Evolutionary conservation across 2,797 vertebrate species (phyloP).

Genomic region (Tangara arthus): DNA sequence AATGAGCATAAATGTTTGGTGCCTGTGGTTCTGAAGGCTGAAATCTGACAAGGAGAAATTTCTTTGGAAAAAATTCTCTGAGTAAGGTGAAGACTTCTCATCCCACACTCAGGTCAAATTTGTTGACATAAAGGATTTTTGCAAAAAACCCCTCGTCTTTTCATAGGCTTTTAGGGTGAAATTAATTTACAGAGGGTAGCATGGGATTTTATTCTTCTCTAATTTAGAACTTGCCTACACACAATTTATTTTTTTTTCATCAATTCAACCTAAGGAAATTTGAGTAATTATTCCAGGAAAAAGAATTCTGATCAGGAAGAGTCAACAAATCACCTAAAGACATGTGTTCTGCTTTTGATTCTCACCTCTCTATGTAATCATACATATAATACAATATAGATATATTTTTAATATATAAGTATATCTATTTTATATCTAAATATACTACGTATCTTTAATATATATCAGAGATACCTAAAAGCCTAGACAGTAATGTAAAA

Average conservation of each 20-base stretch:
- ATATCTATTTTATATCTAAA: background rate
- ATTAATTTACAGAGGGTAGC: background rate
- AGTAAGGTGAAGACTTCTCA: background rate
- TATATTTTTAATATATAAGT: background rate
- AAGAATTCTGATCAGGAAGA: background rate
- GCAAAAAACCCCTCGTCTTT: rapidly evolving
- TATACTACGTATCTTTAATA: background rate
- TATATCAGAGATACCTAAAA: background rate
- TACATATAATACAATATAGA: background rate
- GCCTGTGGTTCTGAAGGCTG: background rate
- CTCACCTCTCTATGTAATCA: background rate
- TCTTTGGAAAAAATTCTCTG: background rate
- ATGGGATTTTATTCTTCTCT: background rate
- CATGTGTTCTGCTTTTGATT: background rate
- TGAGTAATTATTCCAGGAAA: background rate
- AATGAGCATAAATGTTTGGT: background rate
- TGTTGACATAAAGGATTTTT: background rate
- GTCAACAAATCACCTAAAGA: background rate
- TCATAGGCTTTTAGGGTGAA: background rate
- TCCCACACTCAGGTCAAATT: background rate
- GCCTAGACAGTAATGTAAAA: background rate
- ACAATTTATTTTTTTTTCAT: background rate
- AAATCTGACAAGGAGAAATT: background rate
- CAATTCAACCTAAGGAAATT: background rate
- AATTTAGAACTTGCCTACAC: background rate